Evolutionary conservation across 2,888 invertebrate genomes (phyloP), one percentile per base, ranked within the genome.

Genomic region (Drosophila parthenogenetica): DNA sequence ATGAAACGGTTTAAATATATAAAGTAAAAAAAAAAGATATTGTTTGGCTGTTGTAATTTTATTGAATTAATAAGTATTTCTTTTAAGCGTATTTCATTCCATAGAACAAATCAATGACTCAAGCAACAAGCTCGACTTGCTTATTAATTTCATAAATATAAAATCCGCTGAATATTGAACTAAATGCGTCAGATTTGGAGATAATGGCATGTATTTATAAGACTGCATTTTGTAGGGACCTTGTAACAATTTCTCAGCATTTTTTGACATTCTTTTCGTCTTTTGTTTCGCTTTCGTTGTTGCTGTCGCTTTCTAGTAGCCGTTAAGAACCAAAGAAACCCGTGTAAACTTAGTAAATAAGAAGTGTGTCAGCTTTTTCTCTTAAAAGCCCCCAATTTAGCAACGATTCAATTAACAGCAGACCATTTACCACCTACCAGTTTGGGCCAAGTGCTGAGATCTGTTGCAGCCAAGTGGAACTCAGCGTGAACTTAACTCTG

Each of bases 341-440:
- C 1, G 8, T 32, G 48, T 59, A 37, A 66, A 37, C 42, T 51
- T 17, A 49, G 11, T 48, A 37, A 51, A 46, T n/a, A 53, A 63
- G 59, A 81, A 79, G 80, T 85, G 70, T 79, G 85, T 85, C 85
- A 85, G 75, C 45, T 81, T 78, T 79, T 76, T 69, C 75, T 69
- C 68, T 69, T 79, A 76, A 76, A 66, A 66, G 46, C 66, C 32
- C 39, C 51, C 48, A 64, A 68, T 76, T 79, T 73, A 70, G 65
- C 68, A 80, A 73, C 82, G 61, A 60, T 58, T 83, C 76, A 83
- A 83, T 83, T 83, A 87, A 69, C 77, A 69, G 65, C 70, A 74
- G 78, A 79, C 32, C 32, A 49, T 35, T 49, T 49, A 48, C 48
- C 29, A 29, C 14, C 14, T 25, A 48, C 37, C 63, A 57, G 45